Conservation (phyloP, 2,888 invertebrate species). For the Drosophila meridionalis region DNA sequence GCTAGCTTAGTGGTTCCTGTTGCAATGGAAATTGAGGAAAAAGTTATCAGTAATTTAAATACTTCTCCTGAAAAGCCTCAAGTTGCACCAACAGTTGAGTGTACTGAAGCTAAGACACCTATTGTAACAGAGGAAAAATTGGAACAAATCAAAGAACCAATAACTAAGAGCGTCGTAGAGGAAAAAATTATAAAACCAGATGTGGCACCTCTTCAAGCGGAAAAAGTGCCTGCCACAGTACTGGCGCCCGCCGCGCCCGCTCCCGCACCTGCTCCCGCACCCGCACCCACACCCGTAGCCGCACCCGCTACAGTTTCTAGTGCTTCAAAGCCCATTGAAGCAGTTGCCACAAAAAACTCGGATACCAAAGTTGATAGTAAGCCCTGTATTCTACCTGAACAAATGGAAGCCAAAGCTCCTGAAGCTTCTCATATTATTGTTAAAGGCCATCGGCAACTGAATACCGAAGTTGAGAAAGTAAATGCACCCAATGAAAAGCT, state of each 20-base stretch:
- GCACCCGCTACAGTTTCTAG: background rate
- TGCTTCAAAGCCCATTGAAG: constrained; percentile 5
- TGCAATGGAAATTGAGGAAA: constrained; percentile 14
- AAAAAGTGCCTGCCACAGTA: background rate
- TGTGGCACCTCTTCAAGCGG: background rate
- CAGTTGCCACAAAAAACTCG: constrained; percentile 3
- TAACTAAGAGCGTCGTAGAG: background rate
- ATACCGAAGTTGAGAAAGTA: constrained; percentile 27
- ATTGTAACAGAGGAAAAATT: constrained; percentile 3
- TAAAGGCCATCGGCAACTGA: constrained; percentile 11
- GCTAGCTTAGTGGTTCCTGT: background rate
- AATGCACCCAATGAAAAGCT: constrained; percentile 17
- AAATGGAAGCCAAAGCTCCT: constrained; percentile 9
- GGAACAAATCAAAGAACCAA: background rate
- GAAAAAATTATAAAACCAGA: constrained; percentile 22
- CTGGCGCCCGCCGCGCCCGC: background rate
- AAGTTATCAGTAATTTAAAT: background rate
- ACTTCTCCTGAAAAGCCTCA: constrained; percentile 12
- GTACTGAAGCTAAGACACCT: constrained; percentile 19
- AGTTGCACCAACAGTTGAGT: constrained; percentile 25
- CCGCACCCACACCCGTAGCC: background rate
- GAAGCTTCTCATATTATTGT: constrained; percentile 12
- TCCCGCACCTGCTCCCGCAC: background rate
- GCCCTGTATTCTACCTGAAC: background rate
- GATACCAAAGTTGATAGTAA: constrained; percentile 10